phyloP scores from a whole-genome alignment of 2,797 vertebrate species.

The Alauda arvensis region DNA sequence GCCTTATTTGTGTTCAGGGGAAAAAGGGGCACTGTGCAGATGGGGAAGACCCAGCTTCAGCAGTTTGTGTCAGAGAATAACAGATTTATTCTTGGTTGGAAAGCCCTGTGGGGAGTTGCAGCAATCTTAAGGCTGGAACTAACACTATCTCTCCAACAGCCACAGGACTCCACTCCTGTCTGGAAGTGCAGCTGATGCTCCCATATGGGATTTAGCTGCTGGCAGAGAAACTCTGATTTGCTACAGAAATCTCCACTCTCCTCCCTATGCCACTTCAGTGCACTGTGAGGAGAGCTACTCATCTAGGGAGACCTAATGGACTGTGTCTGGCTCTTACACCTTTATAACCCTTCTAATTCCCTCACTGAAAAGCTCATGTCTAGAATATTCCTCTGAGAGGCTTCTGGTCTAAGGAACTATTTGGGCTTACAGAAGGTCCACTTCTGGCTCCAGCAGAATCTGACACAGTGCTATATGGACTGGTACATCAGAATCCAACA shows the following conservation, averaged over 20 bases:
- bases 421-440: neutral
- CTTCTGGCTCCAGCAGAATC: neutral
- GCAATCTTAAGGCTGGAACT: constrained; percentile 58
- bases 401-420: neutral
- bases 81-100: constrained; percentile 63
- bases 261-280: constrained; percentile 28
- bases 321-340: constrained; percentile 21
- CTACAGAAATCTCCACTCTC: constrained; percentile 37
- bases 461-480: neutral
- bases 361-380: neutral
- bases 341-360: constrained; percentile 1
- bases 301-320: constrained; percentile 41
- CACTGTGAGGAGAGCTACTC: constrained; percentile 24
- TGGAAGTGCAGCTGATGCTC: constrained; percentile 61
- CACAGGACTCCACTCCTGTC: constrained; percentile 56
- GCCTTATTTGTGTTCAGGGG: constrained; percentile 58
- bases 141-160: constrained; percentile 55
- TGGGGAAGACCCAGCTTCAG: constrained; percentile 66
- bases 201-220: constrained; percentile 60
- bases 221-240: constrained; percentile 50
- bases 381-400: neutral
- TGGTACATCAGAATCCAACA: neutral
- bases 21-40: constrained; percentile 58
- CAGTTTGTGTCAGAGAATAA: constrained; percentile 61
- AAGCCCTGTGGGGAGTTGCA: constrained; percentile 59